Evolutionary conservation across 2,797 vertebrate genomes (phyloP), one percentile per base, ranked within the genome.

Genomic region (Neostethus bicornis): DNA sequence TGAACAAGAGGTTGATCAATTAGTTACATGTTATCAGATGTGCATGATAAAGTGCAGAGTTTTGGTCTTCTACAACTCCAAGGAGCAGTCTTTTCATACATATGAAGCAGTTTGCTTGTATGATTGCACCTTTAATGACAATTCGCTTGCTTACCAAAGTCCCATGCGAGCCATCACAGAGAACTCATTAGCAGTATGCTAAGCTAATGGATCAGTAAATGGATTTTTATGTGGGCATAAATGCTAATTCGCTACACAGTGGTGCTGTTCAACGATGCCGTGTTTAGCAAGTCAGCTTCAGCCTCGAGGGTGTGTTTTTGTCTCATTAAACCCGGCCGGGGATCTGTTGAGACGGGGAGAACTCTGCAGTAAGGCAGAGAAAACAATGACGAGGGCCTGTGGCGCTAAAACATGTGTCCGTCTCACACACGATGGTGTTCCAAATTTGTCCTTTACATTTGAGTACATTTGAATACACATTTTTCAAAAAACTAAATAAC

Each of bases 141-240:
- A 58, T 64, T 62, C 23, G 45, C 73, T 62, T 39, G 63, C 63
- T 59, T 75, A 64, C 69, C 56, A 42, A 63, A 72, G 65, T 80
- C 83, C 71, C 77, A 49, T n/a, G 75, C 4, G 75, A 80, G 61
- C 79, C 77, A 77, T 89, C 72, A 65, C 52, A 26, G 21, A 62
- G 70, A 75, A 70, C 70, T 86, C 84, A 87, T 90, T 86, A 88
- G 83, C 66, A 55, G 75, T 70, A 79, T 83, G 83, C 87, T 89
- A 89, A 87, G 81, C 81, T 89, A 89, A 88, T 90, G 85, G 83
- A 75, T 90, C 76, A 85, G 82, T 83, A 87, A 91, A 90, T 88
- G 60, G 84, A 86, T 79, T 88, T 90, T 90, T 80, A 89, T 83
- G 84, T 77, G 80, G 60, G 70, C 77, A 83, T 88, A 81, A 87